Base-by-base conservation (phyloP, 35 echinoderm and acorn worm species). In the Heliocidaris tuberculata region DNA sequence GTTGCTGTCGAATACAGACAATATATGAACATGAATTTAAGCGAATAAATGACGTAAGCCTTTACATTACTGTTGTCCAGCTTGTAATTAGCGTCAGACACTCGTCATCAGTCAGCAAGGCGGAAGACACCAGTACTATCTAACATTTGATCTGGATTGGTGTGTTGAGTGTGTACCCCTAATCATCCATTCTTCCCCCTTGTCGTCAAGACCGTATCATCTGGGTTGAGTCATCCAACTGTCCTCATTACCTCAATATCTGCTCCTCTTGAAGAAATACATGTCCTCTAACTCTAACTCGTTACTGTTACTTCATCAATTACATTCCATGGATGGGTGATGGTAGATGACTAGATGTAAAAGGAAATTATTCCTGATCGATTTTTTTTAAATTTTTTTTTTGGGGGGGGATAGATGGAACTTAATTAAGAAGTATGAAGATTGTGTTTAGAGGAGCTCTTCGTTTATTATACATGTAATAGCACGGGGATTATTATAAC, bases 81-180 rank as follows among this genome's bases (percentile, higher is more conserved):
- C 21, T 78, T n/a, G 65, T 78, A 78, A 70, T 70, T 70, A 21
- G 60, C 60, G 27, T 70, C 27, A 21, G 17, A 24, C 60, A 24
- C 60, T 70, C 60, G 24, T 70, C 60, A 27, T 70, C n/a, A n/a
- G 35, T 42, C 0, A 42, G 35, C 35, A 42, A 42, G 35, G 65
- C 65, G 65, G 65, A 78, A 78, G 17, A 78, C 65, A 78, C 65
- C 17, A 19, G 65, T 78, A 24, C 27, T 78, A 78, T 78, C 65
- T n/a, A 78, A 78, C 27, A 24, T 78, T 78, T 78, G 27, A 78
- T 78, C 65, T 78, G 27, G 65, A 78, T 24, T 78, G 21, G 21
- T 78, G 65, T 78, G 65, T n/a, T n/a, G 65, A 78, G 65, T 78
- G 65, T 78, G 65, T 78, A 78, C 65, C 65, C 65, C 65, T 29